Conservation (phyloP, 1,140 invertebrate species). For the Drosophila dunni region DNA sequence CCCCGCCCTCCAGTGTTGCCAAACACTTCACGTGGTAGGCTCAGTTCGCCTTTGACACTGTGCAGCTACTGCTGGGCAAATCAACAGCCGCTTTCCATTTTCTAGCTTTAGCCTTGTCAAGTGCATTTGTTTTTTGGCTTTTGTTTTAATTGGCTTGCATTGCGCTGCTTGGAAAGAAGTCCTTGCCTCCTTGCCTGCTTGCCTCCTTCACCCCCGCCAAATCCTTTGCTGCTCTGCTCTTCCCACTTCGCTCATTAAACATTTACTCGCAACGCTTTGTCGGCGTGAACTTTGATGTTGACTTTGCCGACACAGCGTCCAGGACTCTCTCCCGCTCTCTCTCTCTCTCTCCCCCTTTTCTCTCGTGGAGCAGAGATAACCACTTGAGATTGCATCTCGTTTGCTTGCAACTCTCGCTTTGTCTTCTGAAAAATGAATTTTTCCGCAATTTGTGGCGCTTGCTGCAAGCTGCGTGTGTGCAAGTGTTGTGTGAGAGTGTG, state of each 20-base stretch:
- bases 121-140: constrained; percentile 82
- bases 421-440: constrained; percentile 79
- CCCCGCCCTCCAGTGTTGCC: constrained; percentile 52
- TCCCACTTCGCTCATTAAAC: constrained; percentile 71
- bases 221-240: constrained; percentile 45
- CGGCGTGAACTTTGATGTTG: constrained; percentile 83
- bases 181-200: constrained; percentile 38
- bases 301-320: constrained; percentile 52
- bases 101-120: constrained; percentile 43
- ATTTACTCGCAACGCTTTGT: constrained; percentile 81
- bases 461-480: constrained; percentile 22
- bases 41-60: constrained; percentile 72
- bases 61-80: constrained; percentile 47
- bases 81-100: constrained; percentile 10
- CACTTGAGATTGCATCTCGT: constrained; percentile 79
- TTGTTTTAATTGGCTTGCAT: constrained; percentile 80
- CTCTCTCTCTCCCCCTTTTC: neutral
- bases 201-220: constrained; percentile 11
- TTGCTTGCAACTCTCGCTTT: constrained; percentile 39
- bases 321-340: constrained; percentile 17
- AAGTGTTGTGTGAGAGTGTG: neutral
- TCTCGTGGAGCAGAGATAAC: constrained; percentile 65
- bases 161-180: constrained; percentile 64
- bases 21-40: constrained; percentile 79
- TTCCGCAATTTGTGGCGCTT: constrained; percentile 76